A percentile compares a stretch with the other conserved stretches of the same genome.
These are phyloP conservation scores for Rhimphoctona megacephalus DNA, from an alignment of 2,888 invertebrate genomes.

Conservation along the genomic window DNA sequence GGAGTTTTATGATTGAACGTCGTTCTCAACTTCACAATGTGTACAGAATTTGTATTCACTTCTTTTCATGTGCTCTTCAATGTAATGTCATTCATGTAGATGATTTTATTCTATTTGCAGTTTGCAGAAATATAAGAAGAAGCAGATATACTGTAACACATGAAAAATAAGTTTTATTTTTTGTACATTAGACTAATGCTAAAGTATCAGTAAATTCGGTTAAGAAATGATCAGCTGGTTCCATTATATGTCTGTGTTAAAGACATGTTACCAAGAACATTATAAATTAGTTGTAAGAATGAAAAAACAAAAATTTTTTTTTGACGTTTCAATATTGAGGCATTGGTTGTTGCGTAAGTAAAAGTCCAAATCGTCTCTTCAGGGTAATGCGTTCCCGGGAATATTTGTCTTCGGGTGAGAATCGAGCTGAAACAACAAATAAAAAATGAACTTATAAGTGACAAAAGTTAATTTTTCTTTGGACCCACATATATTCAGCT, in stretches of 20 bases:
- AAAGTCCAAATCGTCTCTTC: slow-evolving; percentile 95
- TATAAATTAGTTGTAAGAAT: neutral
- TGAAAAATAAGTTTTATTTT: slow-evolving; percentile 74
- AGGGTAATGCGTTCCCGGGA: slow-evolving; percentile 95
- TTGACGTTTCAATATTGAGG: slow-evolving; percentile 87
- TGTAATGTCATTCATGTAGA: too few relatives aligned
- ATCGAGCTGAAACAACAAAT: slow-evolving; percentile 90
- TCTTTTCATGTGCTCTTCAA: too few relatives aligned
- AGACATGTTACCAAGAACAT: neutral
- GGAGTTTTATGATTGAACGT: too few relatives aligned
- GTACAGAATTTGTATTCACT: too few relatives aligned
- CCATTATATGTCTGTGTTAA: neutral
- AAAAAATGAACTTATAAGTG: slow-evolving; percentile 37
- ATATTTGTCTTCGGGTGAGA: slow-evolving; percentile 98
- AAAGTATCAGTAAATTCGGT: slow-evolving; percentile 71
- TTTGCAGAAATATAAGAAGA: slow-evolving; percentile 5
- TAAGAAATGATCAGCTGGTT: slow-evolving; percentile 57
- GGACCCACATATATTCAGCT: too few relatives aligned
- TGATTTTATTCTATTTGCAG: too few relatives aligned
- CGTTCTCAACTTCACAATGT: too few relatives aligned
- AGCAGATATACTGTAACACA: slow-evolving; percentile 29
- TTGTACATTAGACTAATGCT: slow-evolving; percentile 71
- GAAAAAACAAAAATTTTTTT: neutral
- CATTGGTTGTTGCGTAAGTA: slow-evolving; percentile 93
- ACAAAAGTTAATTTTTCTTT: too few relatives aligned